phyloP scores from a whole-genome alignment of 37 sponge, comb jelly and placozoan species.

The Agelas oroides region DNA sequence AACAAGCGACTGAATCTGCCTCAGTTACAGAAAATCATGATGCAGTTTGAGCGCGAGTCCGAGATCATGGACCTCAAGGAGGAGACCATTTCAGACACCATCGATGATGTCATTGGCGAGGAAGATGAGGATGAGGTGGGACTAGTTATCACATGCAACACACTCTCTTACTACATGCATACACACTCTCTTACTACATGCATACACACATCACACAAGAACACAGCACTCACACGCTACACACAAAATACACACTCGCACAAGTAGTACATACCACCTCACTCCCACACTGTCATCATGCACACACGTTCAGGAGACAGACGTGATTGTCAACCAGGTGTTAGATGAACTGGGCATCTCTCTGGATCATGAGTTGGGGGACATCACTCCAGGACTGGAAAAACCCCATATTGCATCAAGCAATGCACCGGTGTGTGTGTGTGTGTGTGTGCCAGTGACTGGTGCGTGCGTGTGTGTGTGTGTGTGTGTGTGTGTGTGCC shows the following conservation, averaged over 20 bases:
- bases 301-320: conserved; percentile 69
- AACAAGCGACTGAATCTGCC: conserved; percentile 93
- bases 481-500: not conserved
- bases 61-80: conserved; percentile 99
- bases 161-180: not conserved
- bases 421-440: conserved; percentile 12
- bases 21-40: conserved; percentile 98
- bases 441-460: too few species aligned
- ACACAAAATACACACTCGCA: too few species aligned
- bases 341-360: conserved; percentile 91
- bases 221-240: not conserved
- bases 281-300: too few species aligned
- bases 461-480: not conserved
- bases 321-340: conserved; percentile 84
- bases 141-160: not conserved
- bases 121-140: conserved; percentile 94
- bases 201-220: too few species aligned
- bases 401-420: conserved; percentile 35
- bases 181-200: not conserved
- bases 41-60: conserved; percentile 97
- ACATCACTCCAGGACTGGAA: conserved; percentile 76
- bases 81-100: conserved; percentile 95
- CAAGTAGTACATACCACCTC: too few species aligned
- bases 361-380: conserved; percentile 80
- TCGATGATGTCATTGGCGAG: conserved; percentile 98